phyloP scores from a whole-genome alignment of 2,888 invertebrate species.

The Willowsia nigromaculata region DNA sequence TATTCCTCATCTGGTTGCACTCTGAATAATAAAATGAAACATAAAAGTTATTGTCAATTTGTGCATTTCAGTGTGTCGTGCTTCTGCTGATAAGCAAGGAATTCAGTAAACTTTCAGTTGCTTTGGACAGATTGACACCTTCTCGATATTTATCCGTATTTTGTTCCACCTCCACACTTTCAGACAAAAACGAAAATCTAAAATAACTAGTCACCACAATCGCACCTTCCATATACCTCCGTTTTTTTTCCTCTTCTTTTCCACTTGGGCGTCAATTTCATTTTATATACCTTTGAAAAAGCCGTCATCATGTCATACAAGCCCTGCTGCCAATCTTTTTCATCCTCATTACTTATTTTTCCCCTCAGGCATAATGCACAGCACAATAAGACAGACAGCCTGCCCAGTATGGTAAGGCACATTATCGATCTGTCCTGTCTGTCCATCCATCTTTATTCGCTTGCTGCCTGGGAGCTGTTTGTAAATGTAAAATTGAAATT shows the following conservation, averaged over 20 bases:
- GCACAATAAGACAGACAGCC: neutral
- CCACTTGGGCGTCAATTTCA: constrained; percentile 46
- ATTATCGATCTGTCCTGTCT: constrained; percentile 11
- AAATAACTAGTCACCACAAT: constrained; percentile 32
- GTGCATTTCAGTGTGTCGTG: neutral
- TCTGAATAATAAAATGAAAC: neutral
- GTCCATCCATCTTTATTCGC: constrained; percentile 33
- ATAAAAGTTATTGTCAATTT: neutral
- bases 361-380: constrained; percentile 13
- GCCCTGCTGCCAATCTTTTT: neutral
- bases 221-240: constrained; percentile 19
- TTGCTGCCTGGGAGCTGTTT: constrained; percentile 42
- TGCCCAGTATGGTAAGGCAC: constrained; percentile 9
- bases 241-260: constrained; percentile 17
- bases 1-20: constrained; percentile 26
- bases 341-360: constrained; percentile 39
- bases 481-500: constrained; percentile 40
- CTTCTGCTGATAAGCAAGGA: neutral
- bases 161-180: constrained; percentile 56
- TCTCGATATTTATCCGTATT: constrained; percentile 62
- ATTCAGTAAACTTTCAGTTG: constrained; percentile 31
- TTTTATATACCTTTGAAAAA: constrained; percentile 24
- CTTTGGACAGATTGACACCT: constrained; percentile 61
- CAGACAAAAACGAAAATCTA: constrained; percentile 14
- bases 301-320: constrained; percentile 56